Base-by-base conservation (phyloP, 1,140 invertebrate genomes). In the Habropoda laboriosa region DNA sequence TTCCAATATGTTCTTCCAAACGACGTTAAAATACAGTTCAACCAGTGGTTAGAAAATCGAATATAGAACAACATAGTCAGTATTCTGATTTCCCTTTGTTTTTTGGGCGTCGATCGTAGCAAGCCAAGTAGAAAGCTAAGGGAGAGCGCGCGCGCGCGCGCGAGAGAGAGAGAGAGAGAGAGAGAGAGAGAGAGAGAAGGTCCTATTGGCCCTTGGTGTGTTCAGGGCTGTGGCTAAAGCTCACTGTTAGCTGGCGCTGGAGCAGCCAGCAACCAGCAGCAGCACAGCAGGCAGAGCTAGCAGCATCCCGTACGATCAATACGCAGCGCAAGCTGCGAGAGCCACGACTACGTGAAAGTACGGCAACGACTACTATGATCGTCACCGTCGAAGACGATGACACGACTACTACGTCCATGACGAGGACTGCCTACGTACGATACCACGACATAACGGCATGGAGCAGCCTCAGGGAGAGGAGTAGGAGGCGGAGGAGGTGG, bases 241-340 rank as follows among this genome's bases (percentile, higher is more conserved):
- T 67, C 45, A 47, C 63, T 38, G 53, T 67, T 70, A 57, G 58
- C 21, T 57, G 51, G 42, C n/a, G 68, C 35, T 57, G 67, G 38
- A 58, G 58, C 77, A 76, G 60, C 35, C 30, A 58, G 53, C 63
- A 32, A 66, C 53, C 67, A 61, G n/a, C 66, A 49, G 60, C 47
- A 53, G 70, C 74, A n/a, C n/a, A n/a, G n/a, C n/a, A n/a, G n/a
- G n/a, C n/a, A n/a, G n/a, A 83, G 67, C 61, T 58, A 49, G 67
- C 70, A 73, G 77, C 83, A 85, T 76, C 60, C 83, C 47, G 81
- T 45, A 35, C 83, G 83, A 85, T 85, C 83, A 85, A 85, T 85
- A 85, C 83, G 67, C 78, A 80, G 83, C 71, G 71, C 76, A 40
- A 64, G 71, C 81, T 77, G 78, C 76, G 76, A 60, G 18, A 60